Evolutionary conservation across 2,888 invertebrate species (phyloP).

Genomic region (Xestia rhomboidea): DNA sequence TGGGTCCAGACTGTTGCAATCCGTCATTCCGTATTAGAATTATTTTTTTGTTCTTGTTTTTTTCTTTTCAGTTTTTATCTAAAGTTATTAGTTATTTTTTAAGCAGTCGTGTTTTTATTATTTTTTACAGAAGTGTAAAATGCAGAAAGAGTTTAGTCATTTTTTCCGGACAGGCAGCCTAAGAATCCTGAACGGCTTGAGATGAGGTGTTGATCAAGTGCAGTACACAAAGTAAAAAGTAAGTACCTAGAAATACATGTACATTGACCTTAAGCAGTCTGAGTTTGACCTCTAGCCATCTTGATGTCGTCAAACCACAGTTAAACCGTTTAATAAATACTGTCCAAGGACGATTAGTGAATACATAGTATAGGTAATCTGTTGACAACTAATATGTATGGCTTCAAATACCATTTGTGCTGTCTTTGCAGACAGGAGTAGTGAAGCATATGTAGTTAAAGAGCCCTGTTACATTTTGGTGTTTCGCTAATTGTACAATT

Average conservation of each 20-base stretch:
- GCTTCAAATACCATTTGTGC: slow-evolving; percentile 13
- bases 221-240: neutral
- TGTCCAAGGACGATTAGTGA: slow-evolving; percentile 7
- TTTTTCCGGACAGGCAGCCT: too few relatives aligned
- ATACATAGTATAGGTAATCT: slow-evolving; percentile 10
- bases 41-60: too few relatives aligned
- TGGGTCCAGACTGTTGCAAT: too few relatives aligned
- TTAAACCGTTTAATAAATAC: slow-evolving; percentile 3
- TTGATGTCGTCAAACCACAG: neutral
- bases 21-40: too few relatives aligned
- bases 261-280: neutral
- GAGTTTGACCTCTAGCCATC: neutral
- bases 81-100: too few relatives aligned
- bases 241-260: neutral
- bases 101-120: too few relatives aligned
- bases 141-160: too few relatives aligned
- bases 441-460: neutral
- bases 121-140: too few relatives aligned
- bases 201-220: neutral
- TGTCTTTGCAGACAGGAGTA: neutral
- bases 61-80: too few relatives aligned
- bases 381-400: neutral
- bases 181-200: too few relatives aligned
- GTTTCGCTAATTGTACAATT: too few relatives aligned
- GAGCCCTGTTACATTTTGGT: too few relatives aligned